phyloP scores from a whole-genome alignment of 2,888 invertebrate species.

The Urechis unicinctus region DNA sequence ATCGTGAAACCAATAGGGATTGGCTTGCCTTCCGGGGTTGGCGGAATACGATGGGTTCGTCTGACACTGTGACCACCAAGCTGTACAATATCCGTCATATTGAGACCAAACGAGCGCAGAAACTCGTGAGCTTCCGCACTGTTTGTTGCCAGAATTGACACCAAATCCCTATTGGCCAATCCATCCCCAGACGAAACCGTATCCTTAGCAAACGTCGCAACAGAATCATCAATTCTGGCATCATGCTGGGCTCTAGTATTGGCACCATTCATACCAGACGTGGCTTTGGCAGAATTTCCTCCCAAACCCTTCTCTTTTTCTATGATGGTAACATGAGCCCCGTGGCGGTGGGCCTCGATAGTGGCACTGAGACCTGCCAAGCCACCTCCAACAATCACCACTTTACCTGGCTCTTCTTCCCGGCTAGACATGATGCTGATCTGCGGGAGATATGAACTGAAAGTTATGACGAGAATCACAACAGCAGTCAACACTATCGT shows the following conservation, averaged over 20 bases:
- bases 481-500: too few relatives aligned
- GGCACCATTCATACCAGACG: slow-evolving; percentile 21
- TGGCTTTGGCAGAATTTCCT: slow-evolving; percentile 23
- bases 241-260: slow-evolving; percentile 13
- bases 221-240: slow-evolving; percentile 11
- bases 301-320: slow-evolving; percentile 19
- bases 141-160: slow-evolving; percentile 12
- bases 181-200: slow-evolving; percentile 14
- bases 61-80: slow-evolving; percentile 19
- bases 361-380: slow-evolving; percentile 19
- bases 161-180: slow-evolving; percentile 12
- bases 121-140: slow-evolving; percentile 17
- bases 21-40: slow-evolving; percentile 18
- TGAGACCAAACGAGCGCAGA: slow-evolving; percentile 12
- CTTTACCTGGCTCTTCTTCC: background rate
- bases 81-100: slow-evolving; percentile 18
- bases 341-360: slow-evolving; percentile 17
- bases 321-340: slow-evolving; percentile 17
- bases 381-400: slow-evolving; percentile 22
- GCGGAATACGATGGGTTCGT: slow-evolving; percentile 20
- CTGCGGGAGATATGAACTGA: background rate
- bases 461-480: too few relatives aligned
- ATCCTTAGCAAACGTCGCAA: slow-evolving; percentile 10
- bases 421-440: background rate
- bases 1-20: slow-evolving; percentile 23